These are phyloP conservation scores for Ceuthmochares aereus DNA, from an alignment of 2,113 vertebrate species.

Conservation along the genomic window DNA sequence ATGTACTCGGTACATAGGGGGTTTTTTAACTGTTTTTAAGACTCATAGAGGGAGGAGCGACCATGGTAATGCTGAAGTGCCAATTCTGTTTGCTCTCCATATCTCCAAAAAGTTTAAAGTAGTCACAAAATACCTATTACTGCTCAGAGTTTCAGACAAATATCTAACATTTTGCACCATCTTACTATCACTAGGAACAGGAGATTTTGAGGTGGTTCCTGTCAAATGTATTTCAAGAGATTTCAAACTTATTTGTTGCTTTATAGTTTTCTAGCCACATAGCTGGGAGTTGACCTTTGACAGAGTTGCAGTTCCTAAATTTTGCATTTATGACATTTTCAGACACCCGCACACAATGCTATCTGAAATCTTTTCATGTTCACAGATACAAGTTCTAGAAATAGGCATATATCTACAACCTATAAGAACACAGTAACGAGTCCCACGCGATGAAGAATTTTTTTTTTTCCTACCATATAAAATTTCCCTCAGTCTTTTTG, in stretches of 20 bases:
- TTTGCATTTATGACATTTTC: background rate
- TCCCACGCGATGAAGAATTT: too few relatives aligned
- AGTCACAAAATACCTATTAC: background rate
- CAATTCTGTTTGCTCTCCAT: background rate
- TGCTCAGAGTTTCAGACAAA: background rate
- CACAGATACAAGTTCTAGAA: background rate
- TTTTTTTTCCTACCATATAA: background rate
- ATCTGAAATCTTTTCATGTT: background rate
- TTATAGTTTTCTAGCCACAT: background rate
- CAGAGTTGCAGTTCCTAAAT: background rate
- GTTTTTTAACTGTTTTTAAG: background rate
- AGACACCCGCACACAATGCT: background rate
- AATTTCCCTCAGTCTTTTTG: background rate
- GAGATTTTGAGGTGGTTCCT: background rate
- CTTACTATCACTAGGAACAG: background rate
- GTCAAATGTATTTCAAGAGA: background rate
- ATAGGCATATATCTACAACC: fast-evolving
- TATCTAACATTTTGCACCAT: background rate
- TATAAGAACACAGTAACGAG: background rate
- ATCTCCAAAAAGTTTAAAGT: background rate
- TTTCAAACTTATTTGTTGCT: background rate
- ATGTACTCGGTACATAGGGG: background rate
- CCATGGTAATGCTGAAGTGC: background rate
- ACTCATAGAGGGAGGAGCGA: background rate
- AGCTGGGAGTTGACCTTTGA: background rate